Conservation (phyloP, 23 tunicate species). For the Halocynthia aurantium region DNA sequence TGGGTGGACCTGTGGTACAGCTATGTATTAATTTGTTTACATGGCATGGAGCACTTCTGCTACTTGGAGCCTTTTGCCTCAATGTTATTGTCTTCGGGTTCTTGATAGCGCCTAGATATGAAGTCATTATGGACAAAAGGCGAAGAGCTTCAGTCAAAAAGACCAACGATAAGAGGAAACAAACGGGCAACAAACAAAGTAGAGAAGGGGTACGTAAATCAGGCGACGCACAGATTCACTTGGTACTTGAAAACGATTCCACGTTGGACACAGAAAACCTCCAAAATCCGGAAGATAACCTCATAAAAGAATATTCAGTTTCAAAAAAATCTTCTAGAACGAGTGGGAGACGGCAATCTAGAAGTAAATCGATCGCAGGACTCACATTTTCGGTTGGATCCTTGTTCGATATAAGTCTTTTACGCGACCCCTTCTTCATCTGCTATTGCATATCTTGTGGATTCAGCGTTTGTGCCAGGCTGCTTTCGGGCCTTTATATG, state of each 20-base stretch:
- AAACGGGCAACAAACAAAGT: no score
- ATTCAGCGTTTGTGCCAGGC: conserved; percentile 5
- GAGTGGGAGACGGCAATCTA: not conserved
- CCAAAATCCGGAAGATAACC: no score
- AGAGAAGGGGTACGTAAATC: no score
- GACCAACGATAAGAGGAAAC: no score
- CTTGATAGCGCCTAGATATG: conserved; percentile 7
- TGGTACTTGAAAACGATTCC: no score
- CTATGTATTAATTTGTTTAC: conserved; percentile 11
- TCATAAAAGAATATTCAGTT: no score
- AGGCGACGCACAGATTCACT: no score
- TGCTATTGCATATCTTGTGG: conserved; percentile 20
- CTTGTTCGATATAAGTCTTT: conserved; percentile 12
- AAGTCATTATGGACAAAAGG: conserved; percentile 3
- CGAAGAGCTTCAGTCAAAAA: not conserved
- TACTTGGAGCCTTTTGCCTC: conserved; percentile 16
- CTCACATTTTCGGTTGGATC: conserved; percentile 10
- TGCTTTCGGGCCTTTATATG: conserved; percentile 23
- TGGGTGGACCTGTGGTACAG: conserved; percentile 8
- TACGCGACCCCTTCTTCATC: conserved; percentile 11
- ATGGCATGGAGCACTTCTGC: conserved; percentile 20
- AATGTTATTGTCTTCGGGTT: conserved; percentile 13
- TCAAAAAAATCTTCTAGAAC: no score
- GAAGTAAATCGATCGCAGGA: conserved; percentile 11
- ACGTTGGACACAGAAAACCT: no score